Evolutionary conservation across 2,797 vertebrate species (phyloP), one percentile per base, ranked within the genome.

Genomic region (Phoeniculus purpureus): DNA sequence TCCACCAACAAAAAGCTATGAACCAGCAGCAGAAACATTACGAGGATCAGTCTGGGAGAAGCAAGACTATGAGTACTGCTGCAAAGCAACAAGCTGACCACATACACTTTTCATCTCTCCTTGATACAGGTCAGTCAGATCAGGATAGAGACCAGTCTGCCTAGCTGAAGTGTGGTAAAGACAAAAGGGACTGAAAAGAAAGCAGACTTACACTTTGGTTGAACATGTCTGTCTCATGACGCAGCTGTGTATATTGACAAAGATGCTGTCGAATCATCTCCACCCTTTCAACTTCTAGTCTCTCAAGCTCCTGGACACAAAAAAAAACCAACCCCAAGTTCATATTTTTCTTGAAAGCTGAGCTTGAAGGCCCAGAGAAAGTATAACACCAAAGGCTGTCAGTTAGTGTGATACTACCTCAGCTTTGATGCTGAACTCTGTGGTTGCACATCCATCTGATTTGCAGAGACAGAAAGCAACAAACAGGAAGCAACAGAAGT

Each of bases 151-250:
- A 25, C 7, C 0, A 0, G 4, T 26, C 15, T 62, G 72, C 70
- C 40, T 68, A 72, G 61, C 47, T 76, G 52, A 60, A 81, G 62
- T 12, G 27, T 72, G 78, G 22, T 5, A 34, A 56, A 29, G 47
- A 54, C 3, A 64, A 40, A 32, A 58, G 37, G 47, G 56, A 19
- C 0, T 0, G 8, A 87, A 81, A 2, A 27, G 23, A 73, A 47
- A 81, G 52, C 43, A 66, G 40, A 98, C 99, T 99, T 93, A 99
- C 99, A 37, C 99, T 99, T 98, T 99, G 99, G 98, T 99, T 99
- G 98, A 99, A 99, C 99, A 99, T 99, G 97, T 99, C 99, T 1
- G 99, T 99, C 96, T 99, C 99, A 1, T 99, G 99, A 51, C 99
- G 97, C 54, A 99, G 97, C 77, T 99, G 99, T 5, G 99, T 99